A percentile compares a stretch with the other conserved stretches of the same genome.
phyloP scores from a whole-genome alignment of 2,113 vertebrate genomes.

The Steatornis caripensis region DNA sequence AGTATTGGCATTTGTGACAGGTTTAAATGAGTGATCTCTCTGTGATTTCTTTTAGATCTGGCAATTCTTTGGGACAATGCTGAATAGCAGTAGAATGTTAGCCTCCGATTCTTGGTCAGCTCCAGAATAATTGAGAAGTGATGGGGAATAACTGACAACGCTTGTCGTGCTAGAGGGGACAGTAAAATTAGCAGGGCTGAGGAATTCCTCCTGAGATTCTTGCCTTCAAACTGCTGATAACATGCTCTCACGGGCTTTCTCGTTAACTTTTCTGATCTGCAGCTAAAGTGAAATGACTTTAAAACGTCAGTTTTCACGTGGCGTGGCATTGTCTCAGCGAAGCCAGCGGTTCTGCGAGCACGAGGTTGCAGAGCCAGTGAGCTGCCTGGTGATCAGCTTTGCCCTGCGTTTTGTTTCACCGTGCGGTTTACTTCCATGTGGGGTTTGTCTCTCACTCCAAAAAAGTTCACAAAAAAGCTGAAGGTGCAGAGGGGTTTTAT shows the following conservation, averaged over 20 bases:
- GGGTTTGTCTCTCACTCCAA: neutral
- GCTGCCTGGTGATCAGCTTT: neutral
- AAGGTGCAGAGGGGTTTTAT: neutral
- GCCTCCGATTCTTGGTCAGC: neutral
- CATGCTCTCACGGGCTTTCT: neutral
- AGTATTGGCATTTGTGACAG: neutral
- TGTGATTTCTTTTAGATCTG: neutral
- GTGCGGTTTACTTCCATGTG: neutral
- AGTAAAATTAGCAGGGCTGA: neutral
- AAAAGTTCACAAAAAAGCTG: neutral
- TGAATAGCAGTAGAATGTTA: neutral
- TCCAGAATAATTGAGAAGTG: neutral
- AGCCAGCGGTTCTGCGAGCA: neutral
- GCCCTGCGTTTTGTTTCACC: accelerated
- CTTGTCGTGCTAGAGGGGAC: neutral
- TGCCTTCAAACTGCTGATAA: neutral
- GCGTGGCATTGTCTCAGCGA: neutral
- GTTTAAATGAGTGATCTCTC: neutral
- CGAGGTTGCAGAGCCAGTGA: neutral
- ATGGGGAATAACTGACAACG: neutral
- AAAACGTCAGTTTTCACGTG: neutral
- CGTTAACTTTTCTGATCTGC: neutral
- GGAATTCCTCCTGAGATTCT: neutral
- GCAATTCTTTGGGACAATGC: neutral
- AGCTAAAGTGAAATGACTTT: neutral